These are phyloP conservation scores for Ligdia adustata DNA, from an alignment of 2,888 invertebrate genomes.

Conservation along the genomic window DNA sequence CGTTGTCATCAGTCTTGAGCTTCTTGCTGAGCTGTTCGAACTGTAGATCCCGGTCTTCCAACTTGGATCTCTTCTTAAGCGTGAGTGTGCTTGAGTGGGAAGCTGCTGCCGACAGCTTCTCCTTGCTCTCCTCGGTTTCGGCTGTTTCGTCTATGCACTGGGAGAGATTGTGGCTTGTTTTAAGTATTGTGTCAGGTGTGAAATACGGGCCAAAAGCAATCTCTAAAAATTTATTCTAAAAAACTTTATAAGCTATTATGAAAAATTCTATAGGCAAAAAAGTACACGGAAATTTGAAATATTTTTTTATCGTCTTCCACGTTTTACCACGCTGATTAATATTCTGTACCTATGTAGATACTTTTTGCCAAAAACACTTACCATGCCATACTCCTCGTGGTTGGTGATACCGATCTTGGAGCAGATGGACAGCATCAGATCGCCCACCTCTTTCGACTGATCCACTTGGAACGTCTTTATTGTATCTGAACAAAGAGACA, in stretches of 20 bases:
- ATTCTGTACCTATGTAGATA: too few species aligned
- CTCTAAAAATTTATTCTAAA: too few species aligned
- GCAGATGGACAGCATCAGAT: constrained; percentile 98
- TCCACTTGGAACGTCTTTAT: constrained; percentile 98
- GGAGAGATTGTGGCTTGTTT: too few species aligned
- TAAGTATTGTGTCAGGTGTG: too few species aligned
- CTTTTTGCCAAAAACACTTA: too few species aligned
- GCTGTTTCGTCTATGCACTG: constrained; percentile 49
- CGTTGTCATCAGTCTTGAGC: constrained; percentile 98
- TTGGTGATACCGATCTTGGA: constrained; percentile 98
- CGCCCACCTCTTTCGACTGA: constrained; percentile 97
- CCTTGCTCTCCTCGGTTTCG: constrained; percentile 85
- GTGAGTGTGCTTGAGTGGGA: constrained; percentile 92
- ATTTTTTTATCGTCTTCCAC: too few species aligned
- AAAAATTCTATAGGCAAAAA: too few species aligned
- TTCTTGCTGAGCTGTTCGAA: constrained; percentile 98
- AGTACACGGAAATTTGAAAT: too few species aligned
- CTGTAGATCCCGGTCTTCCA: constrained; percentile 92
- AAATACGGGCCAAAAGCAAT: too few species aligned
- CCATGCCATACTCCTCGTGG: constrained; percentile 97
- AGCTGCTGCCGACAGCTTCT: constrained; percentile 79
- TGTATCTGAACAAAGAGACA: constrained; percentile 78
- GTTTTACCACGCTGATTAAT: too few species aligned
- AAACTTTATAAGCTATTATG: too few species aligned
- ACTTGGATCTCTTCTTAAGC: constrained; percentile 87